Evolutionary conservation across 1,140 invertebrate species (phyloP).

Genomic region (Drosophila pseudoobscura): DNA sequence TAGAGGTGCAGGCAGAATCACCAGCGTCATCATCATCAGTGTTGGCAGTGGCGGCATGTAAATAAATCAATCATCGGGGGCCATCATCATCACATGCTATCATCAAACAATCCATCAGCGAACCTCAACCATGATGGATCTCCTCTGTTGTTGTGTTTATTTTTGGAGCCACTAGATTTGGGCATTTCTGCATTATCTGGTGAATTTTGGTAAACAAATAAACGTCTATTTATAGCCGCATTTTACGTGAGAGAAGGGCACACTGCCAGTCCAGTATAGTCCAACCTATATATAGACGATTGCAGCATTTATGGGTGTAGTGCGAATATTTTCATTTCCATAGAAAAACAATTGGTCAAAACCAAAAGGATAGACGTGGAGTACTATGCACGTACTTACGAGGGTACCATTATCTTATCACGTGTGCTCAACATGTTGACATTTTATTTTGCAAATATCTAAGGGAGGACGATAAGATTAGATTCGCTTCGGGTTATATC

Average conservation of each 20-base stretch:
- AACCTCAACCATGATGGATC: conserved; percentile 32
- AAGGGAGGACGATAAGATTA: conserved; percentile 31
- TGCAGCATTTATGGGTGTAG: conserved; percentile 13
- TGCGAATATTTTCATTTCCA: conserved; percentile 26
- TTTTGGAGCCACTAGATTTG: conserved; percentile 13
- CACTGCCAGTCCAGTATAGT: neutral
- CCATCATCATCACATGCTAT: conserved; percentile 18
- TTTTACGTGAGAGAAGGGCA: neutral
- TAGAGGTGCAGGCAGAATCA: neutral
- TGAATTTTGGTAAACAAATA: conserved; percentile 19
- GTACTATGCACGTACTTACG: neutral
- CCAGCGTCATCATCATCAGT: conserved; percentile 14
- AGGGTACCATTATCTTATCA: conserved; percentile 36
- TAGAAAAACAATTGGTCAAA: conserved; percentile 33
- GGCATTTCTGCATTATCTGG: conserved; percentile 15
- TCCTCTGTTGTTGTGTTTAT: neutral
- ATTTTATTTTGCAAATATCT: conserved; percentile 48
- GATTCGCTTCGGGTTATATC: conserved; percentile 36
- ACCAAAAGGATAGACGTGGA: conserved; percentile 13
- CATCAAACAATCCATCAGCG: conserved; percentile 30
- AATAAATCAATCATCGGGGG: conserved; percentile 65
- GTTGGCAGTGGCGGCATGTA: conserved; percentile 10
- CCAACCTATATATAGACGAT: conserved; percentile 23
- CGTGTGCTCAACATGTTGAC: conserved; percentile 30
- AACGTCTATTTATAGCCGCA: conserved; percentile 26